Base-by-base conservation (phyloP, 2,888 invertebrate genomes). In the Rhamnusium bicolor region DNA sequence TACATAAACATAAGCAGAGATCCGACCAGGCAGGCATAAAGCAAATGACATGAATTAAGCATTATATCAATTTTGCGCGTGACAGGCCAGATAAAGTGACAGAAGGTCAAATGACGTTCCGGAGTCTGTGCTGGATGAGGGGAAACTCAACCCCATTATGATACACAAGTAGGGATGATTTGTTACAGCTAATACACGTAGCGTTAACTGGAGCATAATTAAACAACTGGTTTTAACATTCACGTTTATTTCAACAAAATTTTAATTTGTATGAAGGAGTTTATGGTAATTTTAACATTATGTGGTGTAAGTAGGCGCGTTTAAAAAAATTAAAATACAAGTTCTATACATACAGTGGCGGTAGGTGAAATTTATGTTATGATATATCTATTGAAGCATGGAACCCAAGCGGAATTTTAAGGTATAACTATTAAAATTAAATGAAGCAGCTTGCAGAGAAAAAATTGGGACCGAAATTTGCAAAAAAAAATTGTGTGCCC, bases 61-160 rank as follows among this genome's bases (percentile, higher is more conserved):
- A 87, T 87, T 87, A 87, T 87, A 87, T 88, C 86, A 87, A 88
- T 88, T 88, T 87, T 85, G 87, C 85, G 87, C 88, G 83, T 87
- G 88, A 86, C 86, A 82, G 84, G 83, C 80, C 85, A 83, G 85
- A 86, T 86, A 84, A 84, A 86, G 86, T 85, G 87, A 87, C 88
- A 88, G 87, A 87, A 88, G 88, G 88, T 88, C 85, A 86, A 86
- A 86, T 85, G 84, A 84, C 84, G 82, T 81, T 82, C 78, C 80
- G 79, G 80, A 77, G 79, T 80, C 66, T 69, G 71, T 73, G 79
- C 75, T 60, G 71, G 73, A 72, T 21, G 67, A 77, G 77, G 76
- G n/a, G 79, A 66, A 72, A 73, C 40, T 63, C 67, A 54, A 72
- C 77, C 77, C 77, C 72, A 76, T 75, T 62, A 72, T 78, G 76